phyloP scores from a whole-genome alignment of 1,140 invertebrate species.

The Neotoxoptera formosana region DNA sequence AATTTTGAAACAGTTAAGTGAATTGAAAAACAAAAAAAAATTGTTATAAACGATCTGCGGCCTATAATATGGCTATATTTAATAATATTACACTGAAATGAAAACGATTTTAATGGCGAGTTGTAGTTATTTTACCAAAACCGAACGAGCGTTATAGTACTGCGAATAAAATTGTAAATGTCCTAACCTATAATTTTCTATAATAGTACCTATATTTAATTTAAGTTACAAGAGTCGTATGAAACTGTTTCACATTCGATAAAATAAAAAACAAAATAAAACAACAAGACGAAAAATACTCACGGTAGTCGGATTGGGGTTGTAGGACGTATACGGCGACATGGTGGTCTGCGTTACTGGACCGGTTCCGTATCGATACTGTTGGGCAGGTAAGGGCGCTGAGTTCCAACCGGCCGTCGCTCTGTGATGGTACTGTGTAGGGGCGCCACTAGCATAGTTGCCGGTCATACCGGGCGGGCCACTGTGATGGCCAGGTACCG shows the following conservation, averaged over 20 bases:
- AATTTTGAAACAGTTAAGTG: background rate
- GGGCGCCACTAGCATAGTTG: constrained; percentile 56
- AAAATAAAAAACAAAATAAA: background rate
- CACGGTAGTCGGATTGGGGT: constrained; percentile 39
- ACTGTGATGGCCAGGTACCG: constrained; percentile 53
- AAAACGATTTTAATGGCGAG: too few species aligned
- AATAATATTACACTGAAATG: too few species aligned
- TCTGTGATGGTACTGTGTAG: constrained; percentile 55
- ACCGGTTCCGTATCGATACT: constrained; percentile 52
- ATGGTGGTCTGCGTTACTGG: constrained; percentile 42
- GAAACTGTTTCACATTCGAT: background rate
- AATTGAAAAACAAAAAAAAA: background rate
- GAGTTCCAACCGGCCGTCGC: constrained; percentile 45
- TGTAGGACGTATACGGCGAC: constrained; percentile 53
- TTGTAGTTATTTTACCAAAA: background rate
- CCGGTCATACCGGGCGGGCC: constrained; percentile 56
- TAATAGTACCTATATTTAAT: background rate
- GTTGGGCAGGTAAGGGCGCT: constrained; percentile 37
- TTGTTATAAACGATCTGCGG: background rate
- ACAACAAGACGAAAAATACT: background rate
- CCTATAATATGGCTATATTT: background rate
- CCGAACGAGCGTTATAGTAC: background rate
- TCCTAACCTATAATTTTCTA: background rate
- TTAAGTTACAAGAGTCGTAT: background rate
- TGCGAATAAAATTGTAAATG: background rate